Conservation (phyloP, 2,113 vertebrate genomes). For the Hippocampus mohnikei region DNA sequence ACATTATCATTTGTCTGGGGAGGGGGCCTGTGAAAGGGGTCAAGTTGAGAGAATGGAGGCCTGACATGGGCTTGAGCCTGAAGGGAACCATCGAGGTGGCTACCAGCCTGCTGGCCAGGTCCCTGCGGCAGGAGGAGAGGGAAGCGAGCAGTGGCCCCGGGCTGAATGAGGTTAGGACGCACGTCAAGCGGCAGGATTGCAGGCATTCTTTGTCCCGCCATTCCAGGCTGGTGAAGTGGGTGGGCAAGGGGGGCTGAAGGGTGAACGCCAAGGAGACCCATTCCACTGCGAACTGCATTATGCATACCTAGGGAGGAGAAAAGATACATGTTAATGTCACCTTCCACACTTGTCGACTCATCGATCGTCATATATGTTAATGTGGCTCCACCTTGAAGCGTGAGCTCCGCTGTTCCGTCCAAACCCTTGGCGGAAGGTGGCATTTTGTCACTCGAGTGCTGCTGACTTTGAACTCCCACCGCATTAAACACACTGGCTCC, state of each 20-base stretch:
- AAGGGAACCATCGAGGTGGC: constrained; percentile 79
- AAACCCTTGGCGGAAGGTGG: constrained; percentile 77
- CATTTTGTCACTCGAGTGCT: constrained; percentile 78
- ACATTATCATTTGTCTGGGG: constrained; percentile 76
- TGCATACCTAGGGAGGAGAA: constrained; percentile 76
- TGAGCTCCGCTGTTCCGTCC: constrained; percentile 78
- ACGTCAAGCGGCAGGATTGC: constrained; percentile 87
- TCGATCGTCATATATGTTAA: not conserved
- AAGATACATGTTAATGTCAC: constrained; percentile 6
- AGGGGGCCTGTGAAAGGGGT: constrained; percentile 80
- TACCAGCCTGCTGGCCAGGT: constrained; percentile 72
- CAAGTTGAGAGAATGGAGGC: constrained; percentile 84
- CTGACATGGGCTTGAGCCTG: constrained; percentile 79
- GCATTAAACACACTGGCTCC: constrained; percentile 83
- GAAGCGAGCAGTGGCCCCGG: constrained; percentile 78
- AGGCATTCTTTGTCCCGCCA: constrained; percentile 73
- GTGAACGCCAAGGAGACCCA: constrained; percentile 89
- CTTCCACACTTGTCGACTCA: not conserved
- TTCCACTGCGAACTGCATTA: constrained; percentile 80
- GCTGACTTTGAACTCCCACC: constrained; percentile 70
- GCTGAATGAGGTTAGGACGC: constrained; percentile 81
- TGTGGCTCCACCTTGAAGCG: constrained; percentile 78
- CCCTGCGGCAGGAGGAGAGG: constrained; percentile 86
- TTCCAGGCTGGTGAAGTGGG: constrained; percentile 74
- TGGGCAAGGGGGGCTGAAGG: constrained; percentile 81